These are phyloP conservation scores for Folsomia manolachei DNA, from an alignment of 2,888 invertebrate genomes.

Conservation along the genomic window DNA sequence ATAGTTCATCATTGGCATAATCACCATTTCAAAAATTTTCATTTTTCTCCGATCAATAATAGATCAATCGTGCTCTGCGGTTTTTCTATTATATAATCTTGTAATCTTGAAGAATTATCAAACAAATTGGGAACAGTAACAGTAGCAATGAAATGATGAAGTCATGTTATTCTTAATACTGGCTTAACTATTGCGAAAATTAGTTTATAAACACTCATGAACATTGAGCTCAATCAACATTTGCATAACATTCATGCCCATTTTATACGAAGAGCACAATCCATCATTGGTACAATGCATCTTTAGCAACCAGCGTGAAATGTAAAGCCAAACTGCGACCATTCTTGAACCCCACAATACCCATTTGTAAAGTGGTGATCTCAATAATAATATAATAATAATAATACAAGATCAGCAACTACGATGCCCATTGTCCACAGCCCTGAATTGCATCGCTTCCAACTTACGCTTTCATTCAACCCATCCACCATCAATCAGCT, in stretches of 20 bases:
- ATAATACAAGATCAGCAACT: too few relatives aligned
- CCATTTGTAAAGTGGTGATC: too few relatives aligned
- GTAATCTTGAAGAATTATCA: too few relatives aligned
- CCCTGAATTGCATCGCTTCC: too few relatives aligned
- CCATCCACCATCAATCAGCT: too few relatives aligned
- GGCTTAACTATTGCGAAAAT: background rate
- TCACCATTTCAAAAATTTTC: background rate
- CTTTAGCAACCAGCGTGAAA: background rate
- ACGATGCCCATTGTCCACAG: too few relatives aligned
- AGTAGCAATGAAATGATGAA: background rate
- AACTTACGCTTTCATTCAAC: too few relatives aligned
- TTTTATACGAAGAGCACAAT: background rate
- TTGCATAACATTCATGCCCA: background rate
- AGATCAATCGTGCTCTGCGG: background rate
- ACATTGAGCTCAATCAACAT: background rate
- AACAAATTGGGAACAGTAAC: background rate
- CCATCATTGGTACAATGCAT: background rate
- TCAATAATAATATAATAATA: too few relatives aligned
- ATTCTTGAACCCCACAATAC: background rate
- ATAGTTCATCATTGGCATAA: background rate
- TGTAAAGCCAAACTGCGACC: background rate
- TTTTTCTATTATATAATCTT: too few relatives aligned
- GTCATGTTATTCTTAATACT: background rate
- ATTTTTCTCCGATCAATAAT: background rate
- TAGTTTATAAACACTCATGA: background rate